Conservation (phyloP, 2,797 vertebrate genomes). For the Pseudochirops cupreus region DNA sequence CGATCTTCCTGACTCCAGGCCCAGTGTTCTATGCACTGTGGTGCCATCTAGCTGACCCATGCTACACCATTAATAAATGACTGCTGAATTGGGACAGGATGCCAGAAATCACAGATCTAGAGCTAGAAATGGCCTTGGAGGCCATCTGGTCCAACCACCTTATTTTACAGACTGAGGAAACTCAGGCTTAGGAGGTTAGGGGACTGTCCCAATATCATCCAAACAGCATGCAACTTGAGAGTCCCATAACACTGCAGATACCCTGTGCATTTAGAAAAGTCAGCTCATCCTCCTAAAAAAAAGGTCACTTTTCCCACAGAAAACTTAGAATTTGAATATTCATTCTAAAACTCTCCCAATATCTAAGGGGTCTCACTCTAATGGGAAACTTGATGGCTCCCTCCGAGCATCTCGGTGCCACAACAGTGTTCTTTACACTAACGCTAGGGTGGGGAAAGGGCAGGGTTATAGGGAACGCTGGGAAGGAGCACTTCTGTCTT, state of each 20-base stretch:
- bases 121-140: background rate
- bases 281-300: background rate
- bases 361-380: background rate
- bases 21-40: background rate
- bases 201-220: background rate
- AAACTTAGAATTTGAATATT: background rate
- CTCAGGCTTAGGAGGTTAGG: background rate
- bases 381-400: too few species aligned
- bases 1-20: background rate
- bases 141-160: background rate
- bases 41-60: background rate
- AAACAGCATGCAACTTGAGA: background rate
- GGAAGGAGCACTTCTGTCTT: too few species aligned
- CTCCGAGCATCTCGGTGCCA: background rate
- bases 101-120: background rate
- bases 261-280: background rate
- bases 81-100: too few species aligned
- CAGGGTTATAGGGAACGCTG: fast-evolving
- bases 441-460: background rate
- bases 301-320: background rate
- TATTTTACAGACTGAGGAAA: background rate
- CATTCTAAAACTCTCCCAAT: background rate
- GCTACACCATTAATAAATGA: background rate
- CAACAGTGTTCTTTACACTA: fast-evolving
- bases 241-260: background rate